Conservation (phyloP, 2,888 invertebrate genomes). For the Yponomeuta plumbellus region DNA sequence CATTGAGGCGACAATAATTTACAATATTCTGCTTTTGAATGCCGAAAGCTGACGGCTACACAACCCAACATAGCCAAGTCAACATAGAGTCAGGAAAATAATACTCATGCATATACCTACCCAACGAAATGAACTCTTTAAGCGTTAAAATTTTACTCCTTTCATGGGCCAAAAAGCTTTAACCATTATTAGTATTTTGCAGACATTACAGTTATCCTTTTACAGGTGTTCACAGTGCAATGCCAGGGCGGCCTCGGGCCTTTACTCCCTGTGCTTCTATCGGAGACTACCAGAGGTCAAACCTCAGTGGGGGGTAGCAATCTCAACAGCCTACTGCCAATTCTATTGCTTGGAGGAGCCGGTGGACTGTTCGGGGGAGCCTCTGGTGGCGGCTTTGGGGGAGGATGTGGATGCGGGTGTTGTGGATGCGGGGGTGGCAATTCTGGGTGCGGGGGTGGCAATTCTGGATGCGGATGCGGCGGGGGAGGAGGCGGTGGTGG, state of each 20-base stretch:
- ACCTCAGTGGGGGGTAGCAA: neutral
- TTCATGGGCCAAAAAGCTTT: neutral
- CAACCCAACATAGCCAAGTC: no score
- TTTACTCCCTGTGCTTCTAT: neutral
- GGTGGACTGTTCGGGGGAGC: neutral
- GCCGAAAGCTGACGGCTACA: no score
- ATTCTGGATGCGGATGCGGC: neutral
- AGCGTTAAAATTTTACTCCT: no score
- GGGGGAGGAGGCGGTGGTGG: neutral
- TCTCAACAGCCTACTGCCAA: neutral
- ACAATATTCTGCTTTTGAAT: no score
- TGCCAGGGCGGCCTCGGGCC: slow-evolving; percentile 6
- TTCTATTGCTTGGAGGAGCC: neutral
- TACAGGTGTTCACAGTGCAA: neutral
- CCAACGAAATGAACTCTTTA: no score
- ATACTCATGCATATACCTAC: no score
- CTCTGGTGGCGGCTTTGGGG: slow-evolving; percentile 2
- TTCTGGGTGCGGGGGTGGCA: neutral
- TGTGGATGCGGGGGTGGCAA: slow-evolving; percentile 17
- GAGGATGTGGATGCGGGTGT: slow-evolving; percentile 16
- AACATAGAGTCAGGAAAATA: no score
- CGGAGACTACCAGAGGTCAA: neutral
- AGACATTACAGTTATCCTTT: neutral
- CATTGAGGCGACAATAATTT: no score
- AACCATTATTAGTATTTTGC: neutral